A percentile compares a stretch with the other conserved stretches of the same genome.
Conservation (phyloP, 2,888 invertebrate species). For the Dryadula phaetusa region DNA sequence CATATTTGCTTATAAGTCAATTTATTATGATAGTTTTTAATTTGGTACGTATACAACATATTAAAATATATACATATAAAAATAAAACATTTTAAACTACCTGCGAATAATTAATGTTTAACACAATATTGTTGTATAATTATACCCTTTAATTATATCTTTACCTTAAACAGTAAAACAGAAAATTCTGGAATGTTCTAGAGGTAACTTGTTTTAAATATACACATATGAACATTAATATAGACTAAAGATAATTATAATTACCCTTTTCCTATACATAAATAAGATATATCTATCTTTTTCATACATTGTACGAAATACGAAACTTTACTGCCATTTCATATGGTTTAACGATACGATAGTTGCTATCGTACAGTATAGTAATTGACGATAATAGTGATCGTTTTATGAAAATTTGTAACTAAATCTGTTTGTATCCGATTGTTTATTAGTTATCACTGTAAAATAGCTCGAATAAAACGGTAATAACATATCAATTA, state of each 20-base stretch:
- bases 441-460: conserved; percentile 7
- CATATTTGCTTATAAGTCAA: too few species aligned
- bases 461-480: conserved; percentile 53
- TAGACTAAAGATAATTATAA: too few species aligned
- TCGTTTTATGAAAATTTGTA: not conserved
- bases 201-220: not conserved
- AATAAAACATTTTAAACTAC: not conserved
- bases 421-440: not conserved
- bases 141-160: too few species aligned
- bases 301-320: not conserved
- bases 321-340: not conserved
- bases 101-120: not conserved
- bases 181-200: not conserved
- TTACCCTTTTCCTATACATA: not conserved
- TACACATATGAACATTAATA: too few species aligned
- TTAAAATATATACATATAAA: too few species aligned
- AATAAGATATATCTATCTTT: not conserved
- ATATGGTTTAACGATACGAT: conserved; percentile 12
- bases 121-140: too few species aligned
- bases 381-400: not conserved
- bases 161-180: not conserved
- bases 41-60: too few species aligned
- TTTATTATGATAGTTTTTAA: too few species aligned
- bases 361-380: not conserved
- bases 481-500: conserved; percentile 61